Base-by-base conservation (phyloP, 1,140 invertebrate genomes). In the Drosophila teissieri region DNA sequence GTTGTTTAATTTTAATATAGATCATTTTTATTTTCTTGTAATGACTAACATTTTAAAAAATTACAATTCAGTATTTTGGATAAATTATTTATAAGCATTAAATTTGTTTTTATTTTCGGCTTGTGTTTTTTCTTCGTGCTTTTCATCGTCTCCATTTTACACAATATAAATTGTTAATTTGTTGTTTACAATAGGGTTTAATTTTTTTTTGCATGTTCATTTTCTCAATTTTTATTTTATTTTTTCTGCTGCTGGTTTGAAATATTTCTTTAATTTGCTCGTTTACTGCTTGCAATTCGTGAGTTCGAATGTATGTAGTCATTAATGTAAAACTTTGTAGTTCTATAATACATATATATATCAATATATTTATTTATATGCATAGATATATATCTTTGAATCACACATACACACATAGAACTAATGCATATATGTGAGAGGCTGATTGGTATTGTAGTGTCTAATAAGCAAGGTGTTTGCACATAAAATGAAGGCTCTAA, bases 21-120 rank as follows among this genome's bases (percentile, higher is more conserved):
- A 72, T 90, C 58, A 63, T 85, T 89, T 88, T 89, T 89, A 80
- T 85, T 85, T 80, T 61, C 76, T 90, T 90, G 82, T 90, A 89
- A 90, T 90, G 80, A 90, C 84, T 89, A 90, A 90, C 85, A 88
- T 90, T 90, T 90, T 89, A 89, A 89, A 89, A 89, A 89, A 89
- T 89, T 89, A 90, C 84, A 89, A 84, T 89, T 89, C 84, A 89
- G 89, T 89, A 86, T 86, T 69, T 70, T 90, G 72, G 85, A 85
- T 85, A 85, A 90, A 90, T 89, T 89, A 80, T 77, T 90, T 90
- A 61, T 90, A 89, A 89, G 84, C 84, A 75, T 90, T 78, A 70
- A 65, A 77, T 77, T 72, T 78, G 51, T 78, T 64, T 54, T 78
- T 63, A 76, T 70, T 79, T 77, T 72, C 55, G 61, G 69, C 58